Base-by-base conservation (phyloP, 23 tunicate species). In the Aplidium turbinatum region DNA sequence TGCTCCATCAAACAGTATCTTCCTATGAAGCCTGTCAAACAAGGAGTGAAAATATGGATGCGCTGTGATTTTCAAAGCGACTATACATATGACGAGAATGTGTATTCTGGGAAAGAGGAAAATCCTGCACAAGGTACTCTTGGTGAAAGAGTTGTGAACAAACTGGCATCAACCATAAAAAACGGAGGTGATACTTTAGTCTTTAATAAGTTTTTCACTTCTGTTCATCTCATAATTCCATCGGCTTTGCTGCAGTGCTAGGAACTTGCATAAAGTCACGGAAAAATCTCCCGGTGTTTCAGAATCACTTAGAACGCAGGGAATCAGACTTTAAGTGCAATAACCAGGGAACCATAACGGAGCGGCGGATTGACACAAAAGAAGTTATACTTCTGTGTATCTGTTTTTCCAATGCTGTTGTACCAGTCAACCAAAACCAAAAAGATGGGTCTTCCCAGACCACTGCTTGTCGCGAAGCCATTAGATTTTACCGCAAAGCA, bases 391-490 rank as follows among this genome's bases (percentile, higher is more conserved):
- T 11, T 13, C 27, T 11, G 22, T n/a, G 18, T 21, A 56, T 9
- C 18, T 56, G 22, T 56, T n/a, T n/a, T n/a, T n/a, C n/a, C n/a
- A n/a, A n/a, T n/a, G n/a, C 51, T n/a, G n/a, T n/a, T n/a, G n/a
- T n/a, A n/a, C n/a, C n/a, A n/a, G n/a, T n/a, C n/a, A n/a, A n/a
- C n/a, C n/a, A n/a, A n/a, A n/a, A n/a, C n/a, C n/a, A n/a, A n/a
- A n/a, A n/a, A n/a, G n/a, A n/a, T n/a, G n/a, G n/a, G n/a, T 70
- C 76, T 46, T 13, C 58, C 47, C 58, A 70, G 47, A 70, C 47
- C 76, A 47, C 47, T 50, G 47, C 58, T 16, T 70, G 76, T 28
- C 76, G 58, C 29, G 76, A 46, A 70, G 76, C 72, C 36, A 65
- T 65, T 65, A 48, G 36, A 36, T 35, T 36, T 27, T 70, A 47